Conservation (phyloP, 2,113 vertebrate species). For the Vulpes lagopus region DNA sequence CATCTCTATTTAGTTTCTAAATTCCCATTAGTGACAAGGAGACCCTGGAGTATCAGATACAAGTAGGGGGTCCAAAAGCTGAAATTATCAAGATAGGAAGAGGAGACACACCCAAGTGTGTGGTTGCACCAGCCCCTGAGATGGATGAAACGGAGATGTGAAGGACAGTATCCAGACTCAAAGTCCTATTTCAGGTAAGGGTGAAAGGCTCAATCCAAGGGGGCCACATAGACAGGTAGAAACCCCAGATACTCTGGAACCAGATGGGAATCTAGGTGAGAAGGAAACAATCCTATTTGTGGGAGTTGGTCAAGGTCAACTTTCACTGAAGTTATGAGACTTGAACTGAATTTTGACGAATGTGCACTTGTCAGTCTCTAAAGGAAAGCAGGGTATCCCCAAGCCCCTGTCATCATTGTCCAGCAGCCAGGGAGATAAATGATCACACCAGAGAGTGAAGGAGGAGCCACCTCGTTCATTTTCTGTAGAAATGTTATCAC, state of each 20-base stretch:
- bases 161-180: not conserved
- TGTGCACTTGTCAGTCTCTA: not conserved
- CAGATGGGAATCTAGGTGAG: not conserved
- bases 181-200: not conserved
- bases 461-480: not conserved
- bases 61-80: not conserved
- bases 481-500: constrained; percentile 25
- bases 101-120: not conserved
- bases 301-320: not conserved
- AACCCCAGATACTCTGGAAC: not conserved
- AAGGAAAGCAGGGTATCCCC: not conserved
- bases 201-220: not conserved
- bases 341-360: constrained; percentile 12
- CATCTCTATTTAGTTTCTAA: not conserved
- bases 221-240: not conserved
- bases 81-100: not conserved
- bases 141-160: not conserved
- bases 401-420: not conserved
- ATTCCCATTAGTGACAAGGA: not conserved
- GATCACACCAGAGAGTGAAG: not conserved
- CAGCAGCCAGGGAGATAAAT: not conserved
- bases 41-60: not conserved
- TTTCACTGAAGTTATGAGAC: not conserved
- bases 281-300: not conserved
- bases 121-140: not conserved